Evolutionary conservation across 2,113 vertebrate genomes (phyloP).

Genomic region (Tympanuchus pallidicinctus): DNA sequence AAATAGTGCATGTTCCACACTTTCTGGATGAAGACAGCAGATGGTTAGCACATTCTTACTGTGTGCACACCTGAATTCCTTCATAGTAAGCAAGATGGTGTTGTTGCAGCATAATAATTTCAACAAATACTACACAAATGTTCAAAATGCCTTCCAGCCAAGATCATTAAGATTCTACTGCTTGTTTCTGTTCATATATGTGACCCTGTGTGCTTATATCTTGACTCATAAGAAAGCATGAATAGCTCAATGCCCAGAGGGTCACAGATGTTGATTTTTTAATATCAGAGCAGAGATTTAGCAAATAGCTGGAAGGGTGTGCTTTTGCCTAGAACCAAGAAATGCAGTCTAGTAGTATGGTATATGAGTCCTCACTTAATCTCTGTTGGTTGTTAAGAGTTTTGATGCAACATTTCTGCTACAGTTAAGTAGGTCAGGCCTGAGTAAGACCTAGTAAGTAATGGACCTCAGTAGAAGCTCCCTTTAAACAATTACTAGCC

Average conservation of each 20-base stretch:
- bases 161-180: background rate
- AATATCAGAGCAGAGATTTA: background rate
- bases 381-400: background rate
- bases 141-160: background rate
- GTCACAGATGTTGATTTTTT: background rate
- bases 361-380: background rate
- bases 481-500: background rate
- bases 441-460: background rate
- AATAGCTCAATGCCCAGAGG: background rate
- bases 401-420: background rate
- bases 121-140: background rate
- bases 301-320: background rate
- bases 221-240: background rate
- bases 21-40: background rate
- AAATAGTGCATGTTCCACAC: background rate
- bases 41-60: rapidly evolving
- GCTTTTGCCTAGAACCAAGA: background rate
- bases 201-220: background rate
- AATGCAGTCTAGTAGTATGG: background rate
- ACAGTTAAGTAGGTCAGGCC: background rate
- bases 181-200: background rate
- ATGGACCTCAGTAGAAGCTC: background rate
- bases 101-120: background rate
- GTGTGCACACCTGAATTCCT: background rate
- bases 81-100: background rate